Evolutionary conservation across 1,140 invertebrate species (phyloP), one percentile per base, ranked within the genome.

Genomic region (Sinella curviseta): DNA sequence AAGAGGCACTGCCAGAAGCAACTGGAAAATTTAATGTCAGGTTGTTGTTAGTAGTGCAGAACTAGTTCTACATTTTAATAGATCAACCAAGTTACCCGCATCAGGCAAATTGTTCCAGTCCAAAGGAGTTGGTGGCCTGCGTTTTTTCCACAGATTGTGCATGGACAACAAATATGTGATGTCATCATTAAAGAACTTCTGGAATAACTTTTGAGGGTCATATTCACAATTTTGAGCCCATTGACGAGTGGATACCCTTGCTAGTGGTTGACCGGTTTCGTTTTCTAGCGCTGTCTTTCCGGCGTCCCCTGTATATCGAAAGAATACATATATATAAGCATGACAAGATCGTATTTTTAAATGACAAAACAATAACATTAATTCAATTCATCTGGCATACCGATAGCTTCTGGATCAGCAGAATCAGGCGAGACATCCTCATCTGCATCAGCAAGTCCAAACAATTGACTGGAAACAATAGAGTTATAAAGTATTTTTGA

Each of bases 341-440:
- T 17, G 12, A 14, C 12, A 12, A 31, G 12, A 33, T 79, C 55
- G 17, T 70, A 14, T 70, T 28, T 14, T 17, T 14, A 17, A 14
- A n/a, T 14, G 17, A 70, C 54, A 34, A 35, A 79, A 65, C 78
- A 82, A 54, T 80, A 80, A 31, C n/a, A n/a, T n/a, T n/a, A 26
- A 60, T 60, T 60, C n/a, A n/a, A n/a, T n/a, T n/a, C n/a, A n/a
- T 17, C 8, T 31, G 57, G 77, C 81, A 84, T 86, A 89, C 91
- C 91, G 82, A 89, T 85, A 76, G 90, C 89, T 88, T 99, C 96
- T 74, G 96, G 96, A 89, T 99, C 97, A 79, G 93, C 94, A 24
- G 95, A 93, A 86, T 99, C 97, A 0, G 98, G 98, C 26, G 97
- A 98, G 0, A 99, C 97, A 89, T 99, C 97, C 86, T 99, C 94